A percentile compares a stretch with the other conserved stretches of the same genome.
Conservation (phyloP, 2,113 vertebrate genomes). For the Takifugu bimaculatus region DNA sequence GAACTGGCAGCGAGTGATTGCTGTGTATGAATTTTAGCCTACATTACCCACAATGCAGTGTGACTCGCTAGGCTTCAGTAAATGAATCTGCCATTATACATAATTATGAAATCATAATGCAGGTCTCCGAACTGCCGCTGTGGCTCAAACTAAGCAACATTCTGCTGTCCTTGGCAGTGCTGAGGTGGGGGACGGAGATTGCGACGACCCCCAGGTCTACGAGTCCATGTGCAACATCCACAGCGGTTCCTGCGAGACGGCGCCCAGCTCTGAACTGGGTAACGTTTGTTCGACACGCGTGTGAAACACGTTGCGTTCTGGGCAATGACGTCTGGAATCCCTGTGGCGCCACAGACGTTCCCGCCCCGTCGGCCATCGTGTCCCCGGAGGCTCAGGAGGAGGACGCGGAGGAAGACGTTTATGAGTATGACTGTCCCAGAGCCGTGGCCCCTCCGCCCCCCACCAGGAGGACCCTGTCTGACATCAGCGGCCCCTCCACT, state of each 20-base stretch:
- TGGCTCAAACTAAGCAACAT: too few relatives aligned
- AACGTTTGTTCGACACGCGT: slow-evolving; percentile 10
- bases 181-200: slow-evolving; percentile 74
- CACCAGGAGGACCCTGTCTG: slow-evolving; percentile 84
- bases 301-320: too few relatives aligned
- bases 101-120: too few relatives aligned
- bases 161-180: slow-evolving; percentile 5
- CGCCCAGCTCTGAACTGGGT: slow-evolving; percentile 73
- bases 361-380: slow-evolving; percentile 48
- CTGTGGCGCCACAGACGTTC: slow-evolving; percentile 36
- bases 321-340: too few relatives aligned
- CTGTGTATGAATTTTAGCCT: background rate
- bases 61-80: background rate
- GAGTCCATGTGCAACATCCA: slow-evolving; percentile 97
- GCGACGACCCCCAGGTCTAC: slow-evolving; percentile 83
- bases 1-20: too few relatives aligned
- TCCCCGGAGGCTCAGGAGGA: slow-evolving; percentile 59
- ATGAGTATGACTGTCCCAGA: slow-evolving; percentile 86
- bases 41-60: too few relatives aligned
- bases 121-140: too few relatives aligned
- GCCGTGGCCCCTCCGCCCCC: slow-evolving; percentile 66
- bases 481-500: slow-evolving; percentile 75
- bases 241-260: slow-evolving; percentile 43
- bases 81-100: background rate
- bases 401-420: slow-evolving; percentile 76